Conservation (phyloP, 2,113 vertebrate species). For the Hiodon alosoides region DNA sequence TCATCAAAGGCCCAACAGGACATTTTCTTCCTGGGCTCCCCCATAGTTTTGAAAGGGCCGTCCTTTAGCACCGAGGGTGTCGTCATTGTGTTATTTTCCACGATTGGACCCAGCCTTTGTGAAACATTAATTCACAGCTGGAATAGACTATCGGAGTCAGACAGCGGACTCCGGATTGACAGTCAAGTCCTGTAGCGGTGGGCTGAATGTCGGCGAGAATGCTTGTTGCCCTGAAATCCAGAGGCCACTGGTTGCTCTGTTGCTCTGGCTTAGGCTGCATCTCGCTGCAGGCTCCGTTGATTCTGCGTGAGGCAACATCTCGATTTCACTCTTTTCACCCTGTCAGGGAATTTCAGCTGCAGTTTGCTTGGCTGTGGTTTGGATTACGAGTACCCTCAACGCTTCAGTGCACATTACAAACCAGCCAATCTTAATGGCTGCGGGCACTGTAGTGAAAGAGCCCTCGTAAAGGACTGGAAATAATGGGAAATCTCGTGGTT, state of each 20-base stretch:
- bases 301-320: slow-evolving; percentile 31
- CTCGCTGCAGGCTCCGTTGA: slow-evolving; percentile 37
- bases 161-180: slow-evolving; percentile 30
- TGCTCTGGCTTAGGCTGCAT: slow-evolving; percentile 22
- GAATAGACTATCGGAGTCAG: slow-evolving; percentile 9
- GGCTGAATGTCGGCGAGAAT: slow-evolving; percentile 30
- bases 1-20: no score
- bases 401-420: slow-evolving; percentile 3
- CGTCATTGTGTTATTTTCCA: neutral
- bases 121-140: slow-evolving; percentile 13
- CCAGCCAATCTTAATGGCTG: slow-evolving; percentile 15
- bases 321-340: slow-evolving; percentile 18
- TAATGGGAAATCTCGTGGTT: no score
- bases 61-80: neutral
- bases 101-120: neutral
- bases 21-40: no score
- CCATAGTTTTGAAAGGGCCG: neutral
- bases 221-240: slow-evolving; percentile 41
- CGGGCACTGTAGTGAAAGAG: neutral
- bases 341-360: slow-evolving; percentile 12
- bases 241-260: slow-evolving; percentile 25
- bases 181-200: slow-evolving; percentile 12
- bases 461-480: neutral
- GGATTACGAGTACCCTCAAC: slow-evolving; percentile 4
- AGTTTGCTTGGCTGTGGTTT: slow-evolving; percentile 23